Percentiles rank a stretch among this genome's conserved stretches.
Evolutionary conservation across 2,888 invertebrate species (phyloP).

Genomic region (Pristionchus arcanus): DNA sequence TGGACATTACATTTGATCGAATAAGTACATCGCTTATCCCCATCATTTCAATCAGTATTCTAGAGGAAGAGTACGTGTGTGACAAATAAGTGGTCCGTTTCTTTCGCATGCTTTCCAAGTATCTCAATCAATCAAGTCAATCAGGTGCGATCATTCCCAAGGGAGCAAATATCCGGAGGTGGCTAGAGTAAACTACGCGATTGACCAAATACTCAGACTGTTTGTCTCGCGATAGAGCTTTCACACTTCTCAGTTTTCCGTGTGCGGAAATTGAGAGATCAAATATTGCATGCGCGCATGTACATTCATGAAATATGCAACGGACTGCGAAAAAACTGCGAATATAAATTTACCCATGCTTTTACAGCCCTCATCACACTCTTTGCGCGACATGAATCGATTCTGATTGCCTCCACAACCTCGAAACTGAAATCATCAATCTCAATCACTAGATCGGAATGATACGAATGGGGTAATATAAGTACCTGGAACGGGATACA

Average conservation of each 20-base stretch:
- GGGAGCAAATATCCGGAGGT: conserved; percentile 19
- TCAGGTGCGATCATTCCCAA: neutral
- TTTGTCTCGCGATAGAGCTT: neutral
- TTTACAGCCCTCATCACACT: conserved; percentile 53
- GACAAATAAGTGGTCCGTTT: too few species aligned
- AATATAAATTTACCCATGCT: conserved; percentile 44
- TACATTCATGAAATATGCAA: neutral
- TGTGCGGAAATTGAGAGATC: neutral
- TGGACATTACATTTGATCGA: neutral
- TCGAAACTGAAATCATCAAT: neutral
- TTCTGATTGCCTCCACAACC: conserved; percentile 55
- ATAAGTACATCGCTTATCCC: neutral
- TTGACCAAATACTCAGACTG: conserved; percentile 29
- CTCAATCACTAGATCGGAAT: too few species aligned
- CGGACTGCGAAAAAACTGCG: neutral
- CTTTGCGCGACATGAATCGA: conserved; percentile 46
- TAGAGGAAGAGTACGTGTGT: neutral
- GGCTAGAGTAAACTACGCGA: conserved; percentile 6
- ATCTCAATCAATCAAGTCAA: neutral
- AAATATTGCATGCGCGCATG: neutral
- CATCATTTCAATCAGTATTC: neutral
- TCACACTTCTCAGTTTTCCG: conserved; percentile 6
- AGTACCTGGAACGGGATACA: conserved; percentile 31
- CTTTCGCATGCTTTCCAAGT: neutral
- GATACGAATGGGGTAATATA: too few species aligned